Percentiles rank a stretch among this genome's conserved stretches.
Conservation (phyloP, 2,113 vertebrate species). For the Hippoglossus stenolepis region DNA sequence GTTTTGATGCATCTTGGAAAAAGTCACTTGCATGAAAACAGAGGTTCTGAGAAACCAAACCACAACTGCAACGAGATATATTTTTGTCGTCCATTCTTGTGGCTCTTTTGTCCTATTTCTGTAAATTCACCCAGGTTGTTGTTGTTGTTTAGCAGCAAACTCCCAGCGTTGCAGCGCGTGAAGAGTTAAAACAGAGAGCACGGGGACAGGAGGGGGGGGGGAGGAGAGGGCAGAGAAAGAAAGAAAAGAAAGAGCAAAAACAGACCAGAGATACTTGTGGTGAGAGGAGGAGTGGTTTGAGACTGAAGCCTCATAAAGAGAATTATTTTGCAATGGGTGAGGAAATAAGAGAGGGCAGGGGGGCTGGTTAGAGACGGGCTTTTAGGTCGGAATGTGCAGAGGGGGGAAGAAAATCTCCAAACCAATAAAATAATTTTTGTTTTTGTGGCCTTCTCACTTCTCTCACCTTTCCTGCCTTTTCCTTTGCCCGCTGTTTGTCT, state of each 20-base stretch:
- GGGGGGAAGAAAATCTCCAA: constrained; percentile 30
- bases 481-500: constrained; percentile 2
- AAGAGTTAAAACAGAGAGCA: constrained; percentile 51
- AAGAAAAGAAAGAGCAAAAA: constrained; percentile 65
- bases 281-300: constrained; percentile 69
- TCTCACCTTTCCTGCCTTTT: constrained; percentile 1
- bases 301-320: constrained; percentile 74
- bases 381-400: not conserved
- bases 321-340: constrained; percentile 69
- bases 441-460: constrained; percentile 11
- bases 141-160: constrained; percentile 23
- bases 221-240: constrained; percentile 18
- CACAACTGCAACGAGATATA: not conserved
- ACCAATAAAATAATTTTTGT: constrained; percentile 18
- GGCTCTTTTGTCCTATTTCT: not conserved
- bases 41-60: not conserved
- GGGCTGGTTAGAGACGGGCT: constrained; percentile 11
- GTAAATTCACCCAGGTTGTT: not conserved
- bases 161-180: not conserved
- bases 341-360: constrained; percentile 48
- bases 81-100: not conserved
- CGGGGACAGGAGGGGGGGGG: not conserved
- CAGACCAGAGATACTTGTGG: constrained; percentile 81
- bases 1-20: not conserved
- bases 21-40: not conserved